Evolutionary conservation across 2,113 vertebrate species (phyloP), one percentile per base, ranked within the genome.

Genomic region (Poecile atricapillus): DNA sequence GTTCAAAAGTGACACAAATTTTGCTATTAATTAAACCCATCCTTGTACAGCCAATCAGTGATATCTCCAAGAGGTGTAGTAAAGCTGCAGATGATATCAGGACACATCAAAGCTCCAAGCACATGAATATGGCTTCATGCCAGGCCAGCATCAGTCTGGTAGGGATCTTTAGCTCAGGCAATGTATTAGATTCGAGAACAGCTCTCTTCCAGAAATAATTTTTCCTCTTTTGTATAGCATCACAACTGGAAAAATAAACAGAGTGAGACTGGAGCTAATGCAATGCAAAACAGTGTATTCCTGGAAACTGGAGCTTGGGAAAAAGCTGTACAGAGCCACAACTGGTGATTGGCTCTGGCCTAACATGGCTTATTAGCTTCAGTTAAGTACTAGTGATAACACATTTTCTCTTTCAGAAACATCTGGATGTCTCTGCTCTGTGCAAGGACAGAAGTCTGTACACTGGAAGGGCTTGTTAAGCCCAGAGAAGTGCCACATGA

Each of bases 191-290:
- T 59, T 62, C 0, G 0, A 75, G 68, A 83, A 37, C 37, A 87
- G 41, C 35, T 95, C 93, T 67, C 43, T 75, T 94, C 76, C 93
- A 95, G 73, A 90, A 93, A 74, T 68, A 81, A 92, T 87, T 92
- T 70, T 83, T 39, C 47, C 68, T 92, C 83, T 92, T 93, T 63
- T 44, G 30, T 52, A 0, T 28, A 70, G 60, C 59, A 92, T 78
- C 0, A 0, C 56, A 78, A 94, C 59, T 67, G 80, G 80, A 85
- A 93, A 70, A 87, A 92, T 67, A 93, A 93, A 41, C 64, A 63
- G 25, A 67, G 33, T 47, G 59, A 83, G 59, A 69, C 47, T 67
- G 73, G 35, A 90, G 55, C 23, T 86, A 78, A 64, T 78, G 50
- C 44, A 75, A 56, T 55, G 52, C 39, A 74, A 88, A 94, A 78